Conservation (phyloP, 2,888 invertebrate species). For the Scaeva pyrastri region DNA sequence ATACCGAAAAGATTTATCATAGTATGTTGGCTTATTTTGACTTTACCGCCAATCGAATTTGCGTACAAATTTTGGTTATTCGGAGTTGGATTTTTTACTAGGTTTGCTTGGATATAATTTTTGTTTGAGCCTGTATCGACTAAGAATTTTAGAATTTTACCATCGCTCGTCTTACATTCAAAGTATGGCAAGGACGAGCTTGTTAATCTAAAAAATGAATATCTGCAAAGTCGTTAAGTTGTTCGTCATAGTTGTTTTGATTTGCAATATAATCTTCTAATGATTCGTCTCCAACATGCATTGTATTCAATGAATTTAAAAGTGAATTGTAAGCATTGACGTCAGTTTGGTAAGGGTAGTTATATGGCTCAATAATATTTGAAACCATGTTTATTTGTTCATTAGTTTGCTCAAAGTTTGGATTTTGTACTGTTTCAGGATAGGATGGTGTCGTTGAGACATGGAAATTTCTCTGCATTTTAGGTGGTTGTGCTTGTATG, state of each 20-base stretch:
- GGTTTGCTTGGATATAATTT: neutral
- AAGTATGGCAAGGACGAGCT: too few species aligned
- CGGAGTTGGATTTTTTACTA: neutral
- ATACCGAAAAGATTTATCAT: too few species aligned
- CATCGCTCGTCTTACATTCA: too few species aligned
- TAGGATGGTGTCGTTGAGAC: conserved; percentile 1
- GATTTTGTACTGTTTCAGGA: neutral
- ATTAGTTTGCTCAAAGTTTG: neutral
- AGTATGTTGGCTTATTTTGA: too few species aligned
- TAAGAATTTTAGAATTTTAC: too few species aligned
- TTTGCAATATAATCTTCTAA: neutral
- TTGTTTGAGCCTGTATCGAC: neutral
- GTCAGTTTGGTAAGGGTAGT: neutral
- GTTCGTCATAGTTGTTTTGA: neutral
- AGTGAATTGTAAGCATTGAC: neutral
- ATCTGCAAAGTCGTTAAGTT: neutral
- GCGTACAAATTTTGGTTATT: too few species aligned
- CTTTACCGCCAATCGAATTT: too few species aligned
- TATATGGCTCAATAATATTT: conserved; percentile 8
- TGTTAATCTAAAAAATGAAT: neutral
- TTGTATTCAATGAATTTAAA: neutral
- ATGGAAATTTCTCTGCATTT: conserved; percentile 1
- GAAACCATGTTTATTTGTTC: neutral
- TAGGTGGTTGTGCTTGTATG: neutral
- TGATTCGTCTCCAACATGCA: neutral